phyloP scores from a whole-genome alignment of 2,888 invertebrate genomes.

The Dryomyza anilis region DNA sequence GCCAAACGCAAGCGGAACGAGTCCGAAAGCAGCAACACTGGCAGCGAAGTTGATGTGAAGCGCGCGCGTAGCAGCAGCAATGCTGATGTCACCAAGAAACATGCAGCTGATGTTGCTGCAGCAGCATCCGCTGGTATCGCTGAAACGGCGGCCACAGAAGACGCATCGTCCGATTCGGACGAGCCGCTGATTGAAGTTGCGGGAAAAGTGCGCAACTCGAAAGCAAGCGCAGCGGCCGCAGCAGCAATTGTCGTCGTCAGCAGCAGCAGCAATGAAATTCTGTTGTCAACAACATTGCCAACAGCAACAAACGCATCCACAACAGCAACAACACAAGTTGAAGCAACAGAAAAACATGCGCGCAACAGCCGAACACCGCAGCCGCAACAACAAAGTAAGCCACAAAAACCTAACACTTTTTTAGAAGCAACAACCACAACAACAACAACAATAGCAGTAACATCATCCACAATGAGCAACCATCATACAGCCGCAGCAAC shows the following conservation, averaged over 20 bases:
- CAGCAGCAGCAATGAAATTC: constrained; percentile 19
- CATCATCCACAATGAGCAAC: constrained; percentile 28
- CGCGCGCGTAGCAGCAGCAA: constrained; percentile 38
- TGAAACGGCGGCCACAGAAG: constrained; percentile 57
- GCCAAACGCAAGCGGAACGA: constrained; percentile 77
- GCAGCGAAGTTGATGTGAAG: constrained; percentile 36
- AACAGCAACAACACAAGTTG: background rate
- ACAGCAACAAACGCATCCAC: constrained; percentile 14
- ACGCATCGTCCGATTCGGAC: constrained; percentile 80
- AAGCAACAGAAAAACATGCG: constrained; percentile 28
- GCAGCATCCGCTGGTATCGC: constrained; percentile 9
- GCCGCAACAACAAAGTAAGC: constrained; percentile 36
- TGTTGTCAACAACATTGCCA: background rate
- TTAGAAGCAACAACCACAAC: constrained; percentile 6
- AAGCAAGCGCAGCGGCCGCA: constrained; percentile 35
- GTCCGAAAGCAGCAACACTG: constrained; percentile 67
- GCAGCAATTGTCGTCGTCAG: no score
- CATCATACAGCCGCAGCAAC: constrained; percentile 17
- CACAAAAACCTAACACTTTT: background rate
- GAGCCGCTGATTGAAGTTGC: constrained; percentile 76
- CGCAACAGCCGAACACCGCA: constrained; percentile 35
- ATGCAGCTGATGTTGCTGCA: constrained; percentile 15
- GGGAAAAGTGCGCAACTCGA: constrained; percentile 67
- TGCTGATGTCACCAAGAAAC: constrained; percentile 50
- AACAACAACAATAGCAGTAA: constrained; percentile 27